A percentile compares a stretch with the other conserved stretches of the same genome.
These are phyloP conservation scores for Exaiptasia diaphana DNA, from an alignment of 64 coral and sea anemone genomes.

Conservation along the genomic window DNA sequence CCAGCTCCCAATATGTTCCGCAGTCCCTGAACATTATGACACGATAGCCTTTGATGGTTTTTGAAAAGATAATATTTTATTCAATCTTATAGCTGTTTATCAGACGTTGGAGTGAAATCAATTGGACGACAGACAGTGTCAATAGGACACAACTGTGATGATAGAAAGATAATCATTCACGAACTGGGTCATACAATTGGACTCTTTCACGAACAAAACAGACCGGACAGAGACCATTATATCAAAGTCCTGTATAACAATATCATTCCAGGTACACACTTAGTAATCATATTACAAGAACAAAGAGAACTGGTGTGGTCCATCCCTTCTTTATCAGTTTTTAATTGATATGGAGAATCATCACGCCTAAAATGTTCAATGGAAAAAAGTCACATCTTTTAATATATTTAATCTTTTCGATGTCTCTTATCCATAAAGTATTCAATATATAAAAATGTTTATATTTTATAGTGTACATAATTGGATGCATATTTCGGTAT, in stretches of 20 bases:
- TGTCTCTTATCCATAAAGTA: neutral
- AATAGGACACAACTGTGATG: constrained; percentile 56
- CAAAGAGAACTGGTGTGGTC: no score
- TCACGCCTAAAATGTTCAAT: neutral
- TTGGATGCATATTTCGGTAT: no score
- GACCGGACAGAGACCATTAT: constrained; percentile 63
- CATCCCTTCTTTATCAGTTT: no score
- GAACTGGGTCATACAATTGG: constrained; percentile 82
- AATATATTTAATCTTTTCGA: neutral
- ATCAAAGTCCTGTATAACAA: constrained; percentile 64
- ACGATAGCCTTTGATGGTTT: no score
- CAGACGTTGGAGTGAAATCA: constrained; percentile 53
- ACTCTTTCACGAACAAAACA: constrained; percentile 74
- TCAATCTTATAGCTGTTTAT: constrained; percentile 51
- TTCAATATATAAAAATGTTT: neutral
- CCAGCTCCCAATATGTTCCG: neutral
- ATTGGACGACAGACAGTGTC: constrained; percentile 42
- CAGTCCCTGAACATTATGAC: no score
- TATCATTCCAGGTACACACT: constrained; percentile 35
- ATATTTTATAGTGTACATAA: no score
- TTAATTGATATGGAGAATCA: neutral
- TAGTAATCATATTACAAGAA: neutral
- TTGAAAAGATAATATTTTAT: no score
- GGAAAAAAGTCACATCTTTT: neutral
- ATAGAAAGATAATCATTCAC: constrained; percentile 53